Evolutionary conservation across 2,113 vertebrate species (phyloP).

Genomic region (Abramis brama): DNA sequence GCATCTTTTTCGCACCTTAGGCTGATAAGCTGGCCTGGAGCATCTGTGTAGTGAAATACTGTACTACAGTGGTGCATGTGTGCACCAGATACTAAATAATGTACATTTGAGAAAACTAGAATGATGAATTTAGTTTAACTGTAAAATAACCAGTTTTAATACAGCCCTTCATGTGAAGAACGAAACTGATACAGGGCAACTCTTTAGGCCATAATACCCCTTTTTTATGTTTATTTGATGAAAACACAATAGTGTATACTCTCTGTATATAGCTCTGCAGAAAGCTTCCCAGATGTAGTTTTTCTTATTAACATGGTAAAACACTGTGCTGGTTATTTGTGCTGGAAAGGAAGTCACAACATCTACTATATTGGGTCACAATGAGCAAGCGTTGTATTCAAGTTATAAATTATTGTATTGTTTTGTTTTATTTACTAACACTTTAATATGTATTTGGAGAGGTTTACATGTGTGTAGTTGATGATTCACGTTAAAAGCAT

Average conservation of each 20-base stretch:
- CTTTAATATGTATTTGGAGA: not conserved
- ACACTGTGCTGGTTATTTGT: constrained; percentile 21
- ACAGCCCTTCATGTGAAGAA: not conserved
- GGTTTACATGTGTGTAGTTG: constrained; percentile 12
- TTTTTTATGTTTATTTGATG: not conserved
- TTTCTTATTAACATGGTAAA: not conserved
- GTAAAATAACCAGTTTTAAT: not conserved
- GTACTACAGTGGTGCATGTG: not conserved
- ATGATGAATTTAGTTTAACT: not conserved
- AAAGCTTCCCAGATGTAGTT: not conserved
- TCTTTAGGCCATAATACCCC: not conserved
- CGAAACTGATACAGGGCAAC: not conserved
- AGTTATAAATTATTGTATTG: not conserved
- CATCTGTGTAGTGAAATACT: not conserved
- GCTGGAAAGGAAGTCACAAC: not conserved
- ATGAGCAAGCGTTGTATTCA: not conserved
- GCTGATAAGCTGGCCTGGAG: not conserved
- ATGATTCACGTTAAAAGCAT: constrained; percentile 10
- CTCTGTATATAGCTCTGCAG: not conserved
- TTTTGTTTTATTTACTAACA: not conserved
- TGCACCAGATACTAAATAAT: not conserved
- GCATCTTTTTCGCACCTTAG: not conserved
- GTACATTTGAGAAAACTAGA: constrained; percentile 16
- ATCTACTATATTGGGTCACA: not conserved
- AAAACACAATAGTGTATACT: not conserved